phyloP scores from a whole-genome alignment of 2,888 invertebrate species.

The Campaea margaritaria region DNA sequence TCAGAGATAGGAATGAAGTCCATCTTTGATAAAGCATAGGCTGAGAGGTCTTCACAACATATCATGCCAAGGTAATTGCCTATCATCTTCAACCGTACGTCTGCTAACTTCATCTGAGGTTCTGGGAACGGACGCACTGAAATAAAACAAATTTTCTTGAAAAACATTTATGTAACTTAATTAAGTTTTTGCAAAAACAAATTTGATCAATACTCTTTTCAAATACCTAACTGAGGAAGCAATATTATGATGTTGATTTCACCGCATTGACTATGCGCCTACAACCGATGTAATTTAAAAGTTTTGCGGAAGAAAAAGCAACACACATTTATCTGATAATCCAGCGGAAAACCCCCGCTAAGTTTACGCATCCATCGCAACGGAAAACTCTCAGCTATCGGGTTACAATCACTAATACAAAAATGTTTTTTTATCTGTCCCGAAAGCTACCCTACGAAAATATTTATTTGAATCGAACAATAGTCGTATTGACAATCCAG shows the following conservation, averaged over 20 bases:
- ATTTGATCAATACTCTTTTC: too few species aligned
- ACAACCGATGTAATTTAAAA: conserved; percentile 18
- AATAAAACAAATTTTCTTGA: conserved; percentile 42
- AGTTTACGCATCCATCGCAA: conserved; percentile 27
- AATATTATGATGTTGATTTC: too few species aligned
- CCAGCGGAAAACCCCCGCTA: conserved; percentile 15
- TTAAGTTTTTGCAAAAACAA: too few species aligned
- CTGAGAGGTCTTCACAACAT: conserved; percentile 71
- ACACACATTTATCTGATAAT: conserved; percentile 31
- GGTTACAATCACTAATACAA: conserved; percentile 23
- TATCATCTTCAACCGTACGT: conserved; percentile 67
- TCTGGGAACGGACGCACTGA: conserved; percentile 62
- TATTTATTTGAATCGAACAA: conserved; percentile 18
- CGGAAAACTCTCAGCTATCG: conserved; percentile 22
- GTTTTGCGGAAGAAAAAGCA: conserved; percentile 17
- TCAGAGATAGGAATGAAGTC: conserved; percentile 64
- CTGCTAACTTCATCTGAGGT: conserved; percentile 64
- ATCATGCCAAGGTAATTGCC: conserved; percentile 68
- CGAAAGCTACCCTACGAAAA: conserved; percentile 17
- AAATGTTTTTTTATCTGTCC: conserved; percentile 9
- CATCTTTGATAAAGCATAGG: conserved; percentile 60
- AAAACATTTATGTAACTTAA: too few species aligned
- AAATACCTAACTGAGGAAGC: too few species aligned
- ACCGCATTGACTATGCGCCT: conserved; percentile 14
- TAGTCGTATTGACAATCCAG: conserved; percentile 12